Evolutionary conservation across 2,113 vertebrate genomes (phyloP).

Genomic region (Apodemus speciosus): DNA sequence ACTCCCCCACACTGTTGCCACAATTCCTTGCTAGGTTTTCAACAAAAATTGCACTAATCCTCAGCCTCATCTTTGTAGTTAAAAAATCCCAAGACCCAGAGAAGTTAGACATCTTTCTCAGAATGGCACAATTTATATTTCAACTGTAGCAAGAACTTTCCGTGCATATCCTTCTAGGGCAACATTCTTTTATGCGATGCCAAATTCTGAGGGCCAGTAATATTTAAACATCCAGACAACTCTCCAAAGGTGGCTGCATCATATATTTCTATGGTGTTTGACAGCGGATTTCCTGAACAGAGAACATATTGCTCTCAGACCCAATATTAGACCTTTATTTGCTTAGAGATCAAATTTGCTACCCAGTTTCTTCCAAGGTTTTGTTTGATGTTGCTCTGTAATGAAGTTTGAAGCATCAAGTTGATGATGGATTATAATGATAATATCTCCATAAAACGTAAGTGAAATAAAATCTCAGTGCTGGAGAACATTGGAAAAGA

Average conservation of each 20-base stretch:
- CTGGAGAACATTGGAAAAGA: conserved; percentile 49
- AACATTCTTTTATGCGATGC: conserved; percentile 1
- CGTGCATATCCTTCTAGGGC: conserved; percentile 2
- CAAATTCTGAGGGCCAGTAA: conserved; percentile 21
- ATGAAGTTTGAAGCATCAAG: neutral
- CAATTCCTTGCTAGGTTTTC: conserved; percentile 12
- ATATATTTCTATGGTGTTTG: conserved; percentile 7
- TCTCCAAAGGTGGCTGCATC: neutral
- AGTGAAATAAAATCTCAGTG: conserved; percentile 13
- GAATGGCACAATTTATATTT: neutral
- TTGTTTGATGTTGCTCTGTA: conserved; percentile 47
- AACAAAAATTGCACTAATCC: neutral
- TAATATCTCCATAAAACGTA: conserved; percentile 30
- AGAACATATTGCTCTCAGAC: conserved; percentile 34
- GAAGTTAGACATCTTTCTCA: neutral
- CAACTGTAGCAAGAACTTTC: neutral
- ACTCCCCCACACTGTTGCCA: neutral
- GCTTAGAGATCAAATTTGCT: conserved; percentile 29
- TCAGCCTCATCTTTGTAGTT: neutral
- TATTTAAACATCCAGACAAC: neutral
- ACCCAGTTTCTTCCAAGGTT: conserved; percentile 27
- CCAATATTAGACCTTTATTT: conserved; percentile 22
- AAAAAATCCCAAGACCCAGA: neutral
- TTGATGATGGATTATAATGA: conserved; percentile 55
- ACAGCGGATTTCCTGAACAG: conserved; percentile 39